phyloP scores from a whole-genome alignment of 2,888 invertebrate genomes.

The Chalcosyrphus nemorum region DNA sequence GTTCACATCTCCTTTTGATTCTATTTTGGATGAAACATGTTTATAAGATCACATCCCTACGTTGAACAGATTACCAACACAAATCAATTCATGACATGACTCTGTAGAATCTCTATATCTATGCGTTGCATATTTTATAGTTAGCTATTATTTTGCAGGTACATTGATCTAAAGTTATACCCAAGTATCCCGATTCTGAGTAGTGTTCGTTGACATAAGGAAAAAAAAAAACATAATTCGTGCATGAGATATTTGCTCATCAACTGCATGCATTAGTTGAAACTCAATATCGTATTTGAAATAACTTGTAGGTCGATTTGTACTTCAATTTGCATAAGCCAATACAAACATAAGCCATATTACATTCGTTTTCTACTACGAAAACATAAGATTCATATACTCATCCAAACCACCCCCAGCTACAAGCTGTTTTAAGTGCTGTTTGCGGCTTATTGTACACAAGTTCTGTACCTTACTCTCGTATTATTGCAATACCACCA shows the following conservation, averaged over 20 bases:
- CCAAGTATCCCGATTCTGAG: too few species aligned
- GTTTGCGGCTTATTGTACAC: not conserved
- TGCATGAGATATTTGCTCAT: not conserved
- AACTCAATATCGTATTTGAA: not conserved
- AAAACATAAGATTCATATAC: not conserved
- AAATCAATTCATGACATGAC: too few species aligned
- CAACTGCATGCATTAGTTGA: not conserved
- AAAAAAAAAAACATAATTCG: not conserved
- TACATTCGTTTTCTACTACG: not conserved
- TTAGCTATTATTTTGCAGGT: too few species aligned
- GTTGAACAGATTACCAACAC: too few species aligned
- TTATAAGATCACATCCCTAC: too few species aligned
- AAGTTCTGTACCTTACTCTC: not conserved
- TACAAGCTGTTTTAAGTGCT: not conserved
- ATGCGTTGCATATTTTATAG: too few species aligned
- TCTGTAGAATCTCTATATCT: too few species aligned
- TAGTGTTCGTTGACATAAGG: too few species aligned
- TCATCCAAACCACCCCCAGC: conserved; percentile 1
- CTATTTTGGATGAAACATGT: too few species aligned
- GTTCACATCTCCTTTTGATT: too few species aligned
- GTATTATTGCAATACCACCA: conserved; percentile 39
- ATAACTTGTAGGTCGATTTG: not conserved
- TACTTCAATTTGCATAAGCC: conserved; percentile 5
- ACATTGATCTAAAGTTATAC: too few species aligned
- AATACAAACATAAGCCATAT: not conserved